Base-by-base conservation (phyloP, 2,113 vertebrate genomes). In the Cololabis saira region DNA sequence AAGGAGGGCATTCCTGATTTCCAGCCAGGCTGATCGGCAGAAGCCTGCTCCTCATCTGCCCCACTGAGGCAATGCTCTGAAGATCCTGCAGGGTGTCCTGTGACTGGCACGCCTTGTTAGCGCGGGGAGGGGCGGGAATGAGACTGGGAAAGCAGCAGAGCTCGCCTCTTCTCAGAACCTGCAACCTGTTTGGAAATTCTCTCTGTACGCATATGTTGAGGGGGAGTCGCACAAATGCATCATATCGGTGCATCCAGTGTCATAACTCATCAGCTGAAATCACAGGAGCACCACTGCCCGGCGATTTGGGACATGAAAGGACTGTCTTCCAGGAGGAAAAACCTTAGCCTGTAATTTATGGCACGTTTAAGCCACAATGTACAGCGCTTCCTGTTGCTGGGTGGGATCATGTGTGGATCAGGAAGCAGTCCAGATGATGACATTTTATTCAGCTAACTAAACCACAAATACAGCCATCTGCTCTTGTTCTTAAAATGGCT, bases 71-170 rank as follows among this genome's bases (percentile, higher is more conserved):
- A 84, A 79, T 80, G 79, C 78, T 68, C 57, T 67, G 51, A 50
- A 72, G 76, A 56, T 81, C 81, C 91, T 90, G 92, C 88, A 87
- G 90, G 92, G 88, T 80, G 83, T 76, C 86, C 83, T 72, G 83
- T 87, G 89, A 88, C 87, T 87, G 91, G 89, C 89, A 91, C 84
- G 83, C 90, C 91, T 89, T 68, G 82, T 92, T 91, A 88, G 89
- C 41, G 16, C 1, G 12, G 61, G 61, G 62, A 82, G 69, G 74
- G 62, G 64, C 65, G 41, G 77, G 86, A 90, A 86, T 84, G 58
- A 83, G 71, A 71, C 56, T 55, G 54, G 67, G 67, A 67, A 76
- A n/a, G n/a, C n/a, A n/a, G 55, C 17, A 22, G 63, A 70, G 59
- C 42, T 60, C 8, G 54, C 51, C 58, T 51, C 59, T 61, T 83